Evolutionary conservation across 2,113 vertebrate species (phyloP), one percentile per base, ranked within the genome.

Genomic region (Archocentrus centrarchus): DNA sequence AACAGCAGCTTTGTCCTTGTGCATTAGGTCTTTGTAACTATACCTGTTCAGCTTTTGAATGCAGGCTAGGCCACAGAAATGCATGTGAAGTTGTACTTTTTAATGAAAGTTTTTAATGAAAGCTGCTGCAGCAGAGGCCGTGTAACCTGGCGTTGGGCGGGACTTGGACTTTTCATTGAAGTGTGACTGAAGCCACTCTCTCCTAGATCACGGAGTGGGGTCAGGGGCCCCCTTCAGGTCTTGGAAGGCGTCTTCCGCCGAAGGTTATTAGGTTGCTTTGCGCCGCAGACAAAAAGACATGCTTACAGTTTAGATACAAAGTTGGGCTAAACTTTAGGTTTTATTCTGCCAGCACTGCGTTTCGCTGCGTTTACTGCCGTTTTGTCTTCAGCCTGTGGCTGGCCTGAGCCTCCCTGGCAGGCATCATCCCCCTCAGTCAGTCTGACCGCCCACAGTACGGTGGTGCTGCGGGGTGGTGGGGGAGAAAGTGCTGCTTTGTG

Each of bases 401-500:
- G 79, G 20, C 39, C 76, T 77, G 75, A 81, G 30, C 61, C 80
- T 83, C 85, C 81, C 81, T 89, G 87, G 88, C 81, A 87, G 83
- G 79, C 92, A 86, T 89, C 92, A 79, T 77, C 91, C 90, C 91
- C 90, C 86, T 85, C 89, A 82, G 87, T 17, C 87, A 80, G 73
- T 87, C 88, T 86, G 88, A 93, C 92, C 92, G 94, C 92, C 94
- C 94, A 93, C 93, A 94, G 84, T 64, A 84, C 85, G 22, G 60
- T 53, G 91, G 83, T 88, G 92, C 89, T 24, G 53, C 22, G 20
- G 50, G 17, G 59, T 14, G 37, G 59, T 44, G 78, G 50, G 93
- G 81, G 90, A 93, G 93, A 93, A 91, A 93, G 94, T 93, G 87
- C 87, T 89, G 93, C 94, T 95, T 95, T 94, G 94, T 95, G 91